phyloP scores from a whole-genome alignment of 1,140 invertebrate species.

The Drosophila melanica region DNA sequence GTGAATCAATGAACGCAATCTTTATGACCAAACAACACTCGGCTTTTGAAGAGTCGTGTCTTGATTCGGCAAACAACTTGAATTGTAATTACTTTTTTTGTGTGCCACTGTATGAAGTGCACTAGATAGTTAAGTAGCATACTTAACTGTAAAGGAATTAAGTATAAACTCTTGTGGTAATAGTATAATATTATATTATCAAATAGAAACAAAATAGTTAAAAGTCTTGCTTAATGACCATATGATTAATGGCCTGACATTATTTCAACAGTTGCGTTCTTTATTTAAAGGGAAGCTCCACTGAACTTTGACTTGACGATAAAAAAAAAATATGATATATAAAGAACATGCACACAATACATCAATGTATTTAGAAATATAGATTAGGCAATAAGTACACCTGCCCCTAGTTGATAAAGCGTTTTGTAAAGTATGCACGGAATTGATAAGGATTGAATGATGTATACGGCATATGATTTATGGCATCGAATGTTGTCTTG shows the following conservation, averaged over 20 bases:
- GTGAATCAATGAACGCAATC: no score
- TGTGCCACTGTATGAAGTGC: no score
- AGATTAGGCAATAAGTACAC: constrained; percentile 21
- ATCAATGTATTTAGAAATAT: not conserved
- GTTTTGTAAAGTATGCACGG: constrained; percentile 23
- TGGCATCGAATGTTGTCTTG: constrained; percentile 19
- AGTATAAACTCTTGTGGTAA: no score
- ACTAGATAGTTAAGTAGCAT: no score
- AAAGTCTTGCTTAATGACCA: not conserved
- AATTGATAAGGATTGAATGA: constrained; percentile 26
- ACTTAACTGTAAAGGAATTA: no score
- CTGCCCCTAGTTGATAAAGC: constrained; percentile 19
- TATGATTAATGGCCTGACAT: not conserved
- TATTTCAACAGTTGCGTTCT: not conserved
- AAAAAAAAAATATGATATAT: constrained; percentile 21
- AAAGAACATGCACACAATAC: constrained; percentile 1
- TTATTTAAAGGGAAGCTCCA: constrained; percentile 1
- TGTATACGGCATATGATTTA: constrained; percentile 13
- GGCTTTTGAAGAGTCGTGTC: no score
- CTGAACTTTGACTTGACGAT: constrained; percentile 32
- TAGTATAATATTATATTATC: no score
- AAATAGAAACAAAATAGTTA: not conserved
- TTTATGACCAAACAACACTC: no score
- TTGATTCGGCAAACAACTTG: no score
- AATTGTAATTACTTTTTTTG: no score